Evolutionary conservation across 2,888 invertebrate species (phyloP), one percentile per base, ranked within the genome.

Genomic region (Ochropleura plecta): DNA sequence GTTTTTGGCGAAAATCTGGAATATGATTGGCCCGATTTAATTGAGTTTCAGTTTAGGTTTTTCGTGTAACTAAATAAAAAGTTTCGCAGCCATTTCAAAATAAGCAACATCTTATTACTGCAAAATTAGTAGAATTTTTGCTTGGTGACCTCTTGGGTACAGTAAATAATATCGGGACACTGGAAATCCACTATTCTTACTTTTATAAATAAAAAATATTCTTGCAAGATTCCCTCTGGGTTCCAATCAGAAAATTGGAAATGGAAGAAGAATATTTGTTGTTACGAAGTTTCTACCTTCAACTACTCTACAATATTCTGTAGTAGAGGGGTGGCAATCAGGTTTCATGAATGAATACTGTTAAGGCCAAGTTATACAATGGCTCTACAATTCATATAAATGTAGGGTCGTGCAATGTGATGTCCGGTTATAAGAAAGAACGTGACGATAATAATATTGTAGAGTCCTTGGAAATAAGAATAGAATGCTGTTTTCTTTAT

Each of bases 311-410:
- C 78, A 42, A 2, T 30, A n/a, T 68, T 48, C 63, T 55, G 67
- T 57, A 70, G 70, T 73, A 67, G 84, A 83, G 83, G 88, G 83
- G 84, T 84, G 68, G 73, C 64, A 82, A 84, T 83, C 86, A 67
- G 71, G 79, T 87, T 89, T 89, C 82, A 86, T 76, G 76, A 76
- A 81, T 81, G 83, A 70, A 78, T 30, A 69, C 49, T 46, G 70
- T 82, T 78, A 88, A 86, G 83, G 76, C 59, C 73, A 67, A 70
- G 84, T 60, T 57, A 18, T 53, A 73, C 49, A 70, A 69, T 71
- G 48, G 59, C 46, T 67, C 53, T 57, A 68, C 44, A 67, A 40
- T 30, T 53, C 42, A 51, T 46, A 18, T 18, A n/a, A 46, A 60
- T 68, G 57, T 49, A 53, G 55, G 76, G 66, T 42, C 20, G 18